phyloP scores from a whole-genome alignment of 2,113 vertebrate genomes.

The Microcebus tavaratra region DNA sequence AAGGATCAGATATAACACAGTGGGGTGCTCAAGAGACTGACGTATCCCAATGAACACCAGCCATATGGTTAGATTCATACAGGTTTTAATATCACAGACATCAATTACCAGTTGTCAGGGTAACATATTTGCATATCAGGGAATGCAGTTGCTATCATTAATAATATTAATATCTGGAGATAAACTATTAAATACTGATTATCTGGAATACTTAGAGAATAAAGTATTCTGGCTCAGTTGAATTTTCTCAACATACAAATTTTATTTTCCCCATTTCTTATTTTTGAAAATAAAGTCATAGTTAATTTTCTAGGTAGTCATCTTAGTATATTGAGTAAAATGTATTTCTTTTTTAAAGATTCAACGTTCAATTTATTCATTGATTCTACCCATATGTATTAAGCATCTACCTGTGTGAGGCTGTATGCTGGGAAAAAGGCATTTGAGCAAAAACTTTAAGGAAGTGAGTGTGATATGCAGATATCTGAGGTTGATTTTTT shows the following conservation, averaged over 20 bases:
- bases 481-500: not conserved
- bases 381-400: not conserved
- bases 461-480: not conserved
- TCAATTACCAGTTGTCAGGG: too few species aligned
- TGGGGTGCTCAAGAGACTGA: too few species aligned
- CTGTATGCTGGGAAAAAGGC: not conserved
- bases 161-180: not conserved
- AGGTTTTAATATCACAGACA: too few species aligned
- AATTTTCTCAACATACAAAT: not conserved
- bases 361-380: not conserved
- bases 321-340: not conserved
- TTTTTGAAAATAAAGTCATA: not conserved
- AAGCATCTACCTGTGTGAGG: not conserved
- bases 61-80: too few species aligned
- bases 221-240: constrained; percentile 3
- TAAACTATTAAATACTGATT: constrained; percentile 32
- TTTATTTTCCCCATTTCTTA: not conserved
- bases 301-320: not conserved
- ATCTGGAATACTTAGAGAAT: constrained; percentile 1
- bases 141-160: not conserved
- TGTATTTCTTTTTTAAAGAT: not conserved
- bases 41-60: too few species aligned
- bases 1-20: too few species aligned
- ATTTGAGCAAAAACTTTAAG: not conserved
- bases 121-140: too few species aligned